Base-by-base conservation (phyloP, 2,888 invertebrate species). In the Brassicogethes aeneus region DNA sequence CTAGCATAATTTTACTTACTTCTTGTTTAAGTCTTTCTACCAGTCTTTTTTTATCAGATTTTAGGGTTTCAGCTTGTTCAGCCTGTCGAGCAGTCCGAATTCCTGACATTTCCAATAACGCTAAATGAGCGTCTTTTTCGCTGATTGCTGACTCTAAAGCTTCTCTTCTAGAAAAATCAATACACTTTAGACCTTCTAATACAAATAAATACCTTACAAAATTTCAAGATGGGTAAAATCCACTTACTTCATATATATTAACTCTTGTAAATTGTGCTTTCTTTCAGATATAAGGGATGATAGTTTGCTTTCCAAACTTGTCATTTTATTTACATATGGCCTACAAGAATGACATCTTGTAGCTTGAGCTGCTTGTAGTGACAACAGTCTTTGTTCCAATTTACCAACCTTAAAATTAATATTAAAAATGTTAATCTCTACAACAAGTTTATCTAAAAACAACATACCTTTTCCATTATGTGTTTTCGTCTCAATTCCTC, bases 81-180 rank as follows among this genome's bases (percentile, higher is more conserved):
- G 79, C 77, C 56, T 82, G 81, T 37, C 64, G 70, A 44, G 78
- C 76, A 39, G 75, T 78, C 52, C 80, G 72, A 37, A 81, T 77
- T 7, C 82, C 83, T 41, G 79, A 78, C 59, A 85, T 75, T 65
- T 92, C 90, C 42, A 91, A 65, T 46, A 89, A 73, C 1, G 88
- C 90, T 54, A 93, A 77, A 65, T 87, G 85, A 8, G 89, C 82
- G 65, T 93, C 92, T 63, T 90, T 91, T 60, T 91, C 91, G 57
- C 85, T 86, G 45, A 92, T 82, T 2, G 85, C 82, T 43, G 83
- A 80, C 68, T 88, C 82, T 46, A 92, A 68, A 38, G 89, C 82
- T 68, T 92, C 89, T 69, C 87, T 83, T 62, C 91, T 91, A 64
- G 14, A 62, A 47, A 16, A n/a, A n/a, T n/a, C n/a, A n/a, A n/a